Base-by-base conservation (phyloP, 92 coral and sea anemone genomes). In the Nematostella vectensis region DNA sequence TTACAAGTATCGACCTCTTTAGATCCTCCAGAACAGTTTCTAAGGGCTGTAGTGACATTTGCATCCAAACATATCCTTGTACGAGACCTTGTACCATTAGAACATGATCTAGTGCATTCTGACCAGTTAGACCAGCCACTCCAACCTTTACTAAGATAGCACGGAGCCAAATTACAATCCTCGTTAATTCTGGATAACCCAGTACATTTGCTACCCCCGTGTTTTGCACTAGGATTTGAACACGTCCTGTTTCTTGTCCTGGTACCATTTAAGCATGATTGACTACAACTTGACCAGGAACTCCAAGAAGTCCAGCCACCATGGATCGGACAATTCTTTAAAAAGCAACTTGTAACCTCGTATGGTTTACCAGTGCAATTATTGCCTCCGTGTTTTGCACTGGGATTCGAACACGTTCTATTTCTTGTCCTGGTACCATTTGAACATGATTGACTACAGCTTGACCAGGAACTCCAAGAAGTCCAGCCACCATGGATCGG, bases 251-350 rank as follows among this genome's bases (percentile, higher is more conserved):
- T 57, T 58, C 88, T 81, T 31, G 10, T 27, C 37, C 63, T 72
- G 21, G 61, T 23, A 11, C 94, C 96, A 53, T 31, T 27, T 11
- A 74, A 70, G 42, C 96, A 88, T 17, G 85, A 75, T 38, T 31
- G 58, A 51, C 85, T 75, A 55, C 96, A 88, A 19, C 48, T 33
- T 45, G 77, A 65, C 96, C 96, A 88, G 15, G 33, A 26, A 12
- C 62, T 53, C 96, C 96, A 88, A 3, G 69, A 6, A 27, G 85
- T 56, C 96, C 94, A 89, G 33, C 62, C 65, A 10, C 96, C 94
- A 42, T 80, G 55, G 2, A 83, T 57, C 2, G 94, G 94, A 47
- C 96, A 89, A 27, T 78, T 67, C 11, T 56, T 52, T 26, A 40
- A 23, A 44, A 24, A 31, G 28, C 96, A 89, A 25, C 47, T 27